phyloP scores from a whole-genome alignment of 2,888 invertebrate genomes.

The Harmothoe impar region DNA sequence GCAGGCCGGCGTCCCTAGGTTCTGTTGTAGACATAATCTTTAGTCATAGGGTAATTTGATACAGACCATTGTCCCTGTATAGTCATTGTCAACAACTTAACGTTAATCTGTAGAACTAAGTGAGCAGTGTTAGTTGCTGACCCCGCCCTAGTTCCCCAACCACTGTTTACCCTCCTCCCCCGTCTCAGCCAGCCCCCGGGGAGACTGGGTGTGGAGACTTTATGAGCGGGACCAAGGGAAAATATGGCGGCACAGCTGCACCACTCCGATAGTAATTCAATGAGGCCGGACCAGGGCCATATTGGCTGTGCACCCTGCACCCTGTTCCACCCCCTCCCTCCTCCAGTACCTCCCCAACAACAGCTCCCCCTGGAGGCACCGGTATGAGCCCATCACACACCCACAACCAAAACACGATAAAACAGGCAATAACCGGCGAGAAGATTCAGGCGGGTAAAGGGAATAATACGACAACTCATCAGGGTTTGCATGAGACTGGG shows the following conservation, averaged over 20 bases:
- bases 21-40: too few species aligned
- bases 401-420: not conserved
- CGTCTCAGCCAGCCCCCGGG: not conserved
- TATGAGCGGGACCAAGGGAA: not conserved
- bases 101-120: not conserved
- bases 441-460: not conserved
- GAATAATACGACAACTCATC: not conserved
- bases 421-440: not conserved
- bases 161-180: not conserved
- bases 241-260: conserved; percentile 55
- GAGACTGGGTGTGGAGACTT: not conserved
- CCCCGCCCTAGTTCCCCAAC: too few species aligned
- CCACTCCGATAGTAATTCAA: conserved; percentile 55
- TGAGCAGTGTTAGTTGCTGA: not conserved
- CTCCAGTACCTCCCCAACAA: not conserved
- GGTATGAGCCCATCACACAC: not conserved
- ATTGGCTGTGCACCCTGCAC: not conserved
- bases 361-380: too few species aligned
- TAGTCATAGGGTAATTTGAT: too few species aligned
- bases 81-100: not conserved
- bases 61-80: too few species aligned
- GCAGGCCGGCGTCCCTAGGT: too few species aligned
- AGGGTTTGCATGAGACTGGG: not conserved
- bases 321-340: not conserved
- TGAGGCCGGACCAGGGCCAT: conserved; percentile 14